phyloP scores from a whole-genome alignment of 2,888 invertebrate species.

The Pyrrhia umbra region DNA sequence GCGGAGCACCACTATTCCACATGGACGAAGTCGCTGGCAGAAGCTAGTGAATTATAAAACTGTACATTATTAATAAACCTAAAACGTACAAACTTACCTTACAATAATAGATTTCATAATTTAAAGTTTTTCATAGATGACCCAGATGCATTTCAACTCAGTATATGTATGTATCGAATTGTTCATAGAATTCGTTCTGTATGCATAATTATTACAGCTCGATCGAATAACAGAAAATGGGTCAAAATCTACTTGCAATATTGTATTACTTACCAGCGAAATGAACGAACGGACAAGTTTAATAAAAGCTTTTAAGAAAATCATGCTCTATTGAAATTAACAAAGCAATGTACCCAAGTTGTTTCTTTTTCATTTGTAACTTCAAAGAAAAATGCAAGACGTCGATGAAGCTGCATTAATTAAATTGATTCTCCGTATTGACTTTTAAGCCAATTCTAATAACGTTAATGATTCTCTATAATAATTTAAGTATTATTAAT shows the following conservation, averaged over 20 bases:
- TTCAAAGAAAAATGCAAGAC: constrained; percentile 14
- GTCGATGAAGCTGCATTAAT: constrained; percentile 6
- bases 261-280: constrained; percentile 10
- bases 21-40: too few relatives aligned
- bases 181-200: neutral
- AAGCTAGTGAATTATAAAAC: too few relatives aligned
- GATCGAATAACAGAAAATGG: constrained; percentile 14
- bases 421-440: constrained; percentile 7
- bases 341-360: constrained; percentile 11
- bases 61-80: too few relatives aligned
- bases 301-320: constrained; percentile 27
- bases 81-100: too few relatives aligned
- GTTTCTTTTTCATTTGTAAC: constrained; percentile 4
- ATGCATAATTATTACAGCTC: constrained; percentile 19
- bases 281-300: constrained; percentile 4
- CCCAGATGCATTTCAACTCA: neutral
- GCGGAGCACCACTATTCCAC: too few relatives aligned
- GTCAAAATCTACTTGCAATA: constrained; percentile 24
- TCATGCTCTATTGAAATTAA: neutral
- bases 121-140: neutral
- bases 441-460: neutral
- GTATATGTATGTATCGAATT: neutral
- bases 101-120: too few relatives aligned
- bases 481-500: neutral
- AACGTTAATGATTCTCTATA: neutral